Conservation (phyloP, 2,888 invertebrate genomes). For the Stenchaetothrips biformis region DNA sequence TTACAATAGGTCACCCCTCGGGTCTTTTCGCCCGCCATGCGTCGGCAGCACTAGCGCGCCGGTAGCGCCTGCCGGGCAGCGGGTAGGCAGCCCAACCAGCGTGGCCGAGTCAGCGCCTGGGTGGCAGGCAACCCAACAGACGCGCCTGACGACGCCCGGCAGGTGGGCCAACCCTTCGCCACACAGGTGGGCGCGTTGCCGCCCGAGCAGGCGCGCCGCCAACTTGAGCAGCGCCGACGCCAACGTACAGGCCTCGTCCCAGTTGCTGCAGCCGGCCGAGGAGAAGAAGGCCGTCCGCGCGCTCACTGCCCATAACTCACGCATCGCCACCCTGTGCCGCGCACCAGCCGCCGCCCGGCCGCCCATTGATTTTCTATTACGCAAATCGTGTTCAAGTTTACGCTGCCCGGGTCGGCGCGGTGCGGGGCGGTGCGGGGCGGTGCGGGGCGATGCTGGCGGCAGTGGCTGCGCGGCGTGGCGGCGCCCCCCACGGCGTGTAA, state of each 20-base stretch:
- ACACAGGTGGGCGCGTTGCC: not conserved
- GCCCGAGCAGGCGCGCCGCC: too few species aligned
- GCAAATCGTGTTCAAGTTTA: not conserved
- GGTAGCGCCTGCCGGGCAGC: too few species aligned
- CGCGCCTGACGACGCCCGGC: not conserved
- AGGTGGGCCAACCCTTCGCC: not conserved
- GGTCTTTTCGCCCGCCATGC: too few species aligned
- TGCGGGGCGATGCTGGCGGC: not conserved
- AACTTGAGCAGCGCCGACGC: too few species aligned
- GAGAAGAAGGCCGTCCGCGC: not conserved
- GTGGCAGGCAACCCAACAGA: not conserved
- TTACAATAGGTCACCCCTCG: too few species aligned
- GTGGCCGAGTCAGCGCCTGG: not conserved
- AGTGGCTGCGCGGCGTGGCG: too few species aligned
- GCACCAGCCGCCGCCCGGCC: not conserved
- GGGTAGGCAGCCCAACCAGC: not conserved
- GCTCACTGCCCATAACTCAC: too few species aligned
- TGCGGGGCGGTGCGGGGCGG: too few species aligned
- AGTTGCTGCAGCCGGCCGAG: not conserved
- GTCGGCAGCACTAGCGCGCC: too few species aligned
- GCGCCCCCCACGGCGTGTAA: too few species aligned
- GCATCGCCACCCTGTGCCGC: not conserved
- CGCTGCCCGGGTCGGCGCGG: too few species aligned
- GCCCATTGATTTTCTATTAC: conserved; percentile 18
- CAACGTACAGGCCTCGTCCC: too few species aligned